A percentile compares a stretch with the other conserved stretches of the same genome.
Evolutionary conservation across 2,888 invertebrate genomes (phyloP).

Genomic region (Sphecodes monilicornis): DNA sequence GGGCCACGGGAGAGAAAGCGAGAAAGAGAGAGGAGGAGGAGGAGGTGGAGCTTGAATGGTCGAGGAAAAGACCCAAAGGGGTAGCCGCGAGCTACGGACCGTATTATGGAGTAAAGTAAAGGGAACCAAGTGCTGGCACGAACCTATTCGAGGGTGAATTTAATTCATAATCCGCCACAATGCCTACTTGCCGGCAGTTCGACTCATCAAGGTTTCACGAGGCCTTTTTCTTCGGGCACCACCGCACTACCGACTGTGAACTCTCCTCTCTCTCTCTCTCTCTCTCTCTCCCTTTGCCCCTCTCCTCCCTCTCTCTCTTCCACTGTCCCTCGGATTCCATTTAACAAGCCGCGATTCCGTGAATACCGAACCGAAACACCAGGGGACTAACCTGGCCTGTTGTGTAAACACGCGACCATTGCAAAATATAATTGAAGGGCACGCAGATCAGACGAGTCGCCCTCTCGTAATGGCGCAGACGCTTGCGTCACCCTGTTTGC

Average conservation of each 20-base stretch:
- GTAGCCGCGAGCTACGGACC: slow-evolving; percentile 70
- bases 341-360: slow-evolving; percentile 41
- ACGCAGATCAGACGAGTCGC: background rate
- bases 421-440: background rate
- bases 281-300: background rate
- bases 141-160: slow-evolving; percentile 71
- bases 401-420: slow-evolving; percentile 47
- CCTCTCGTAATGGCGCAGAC: background rate
- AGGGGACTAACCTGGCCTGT: slow-evolving; percentile 28
- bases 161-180: slow-evolving; percentile 78
- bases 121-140: slow-evolving; percentile 62
- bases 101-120: slow-evolving; percentile 75
- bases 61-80: slow-evolving; percentile 60
- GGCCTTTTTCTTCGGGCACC: slow-evolving; percentile 60
- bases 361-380: slow-evolving; percentile 32
- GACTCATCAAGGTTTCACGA: slow-evolving; percentile 74
- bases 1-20: background rate
- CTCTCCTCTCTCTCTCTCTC: slow-evolving; percentile 32
- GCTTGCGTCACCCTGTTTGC: background rate
- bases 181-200: slow-evolving; percentile 67
- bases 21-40: background rate
- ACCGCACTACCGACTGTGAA: slow-evolving; percentile 43
- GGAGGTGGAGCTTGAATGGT: slow-evolving; percentile 60
- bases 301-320: slow-evolving; percentile 30
- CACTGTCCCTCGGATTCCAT: slow-evolving; percentile 26